Evolutionary conservation across 2,113 vertebrate genomes (phyloP).

Genomic region (Tretioscincus oriximinensis): DNA sequence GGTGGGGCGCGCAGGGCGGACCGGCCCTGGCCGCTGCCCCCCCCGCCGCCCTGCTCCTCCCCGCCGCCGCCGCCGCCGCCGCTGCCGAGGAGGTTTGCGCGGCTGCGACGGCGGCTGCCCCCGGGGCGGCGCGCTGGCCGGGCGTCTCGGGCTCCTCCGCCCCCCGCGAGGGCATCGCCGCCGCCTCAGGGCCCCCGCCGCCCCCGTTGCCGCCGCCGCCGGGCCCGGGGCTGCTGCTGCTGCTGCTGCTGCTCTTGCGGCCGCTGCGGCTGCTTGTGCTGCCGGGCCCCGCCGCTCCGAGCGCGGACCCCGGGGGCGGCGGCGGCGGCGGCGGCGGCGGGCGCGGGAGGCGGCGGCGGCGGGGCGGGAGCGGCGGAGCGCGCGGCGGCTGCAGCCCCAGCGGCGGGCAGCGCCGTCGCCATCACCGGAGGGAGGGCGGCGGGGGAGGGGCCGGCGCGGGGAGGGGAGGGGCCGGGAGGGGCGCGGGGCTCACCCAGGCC

Average conservation of each 20-base stretch:
- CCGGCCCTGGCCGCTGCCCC: constrained; percentile 48
- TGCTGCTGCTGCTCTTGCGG: neutral
- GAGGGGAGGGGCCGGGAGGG: too few relatives aligned
- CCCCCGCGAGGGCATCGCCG: constrained; percentile 43
- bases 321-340: neutral
- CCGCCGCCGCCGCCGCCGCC: constrained; percentile 52
- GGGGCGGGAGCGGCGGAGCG: constrained; percentile 3
- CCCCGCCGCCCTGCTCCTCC: constrained; percentile 50
- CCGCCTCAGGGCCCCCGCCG: neutral
- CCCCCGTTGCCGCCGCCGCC: constrained; percentile 2
- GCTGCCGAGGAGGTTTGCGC: neutral
- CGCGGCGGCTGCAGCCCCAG: constrained; percentile 30
- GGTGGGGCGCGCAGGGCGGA: constrained; percentile 48
- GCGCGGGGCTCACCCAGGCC: too few relatives aligned
- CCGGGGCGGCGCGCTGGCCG: constrained; percentile 29
- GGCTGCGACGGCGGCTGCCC: constrained; percentile 35
- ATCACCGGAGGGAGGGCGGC: neutral
- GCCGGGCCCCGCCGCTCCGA: too few relatives aligned
- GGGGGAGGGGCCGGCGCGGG: neutral
- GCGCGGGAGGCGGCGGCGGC: too few relatives aligned
- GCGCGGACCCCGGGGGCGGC: too few relatives aligned
- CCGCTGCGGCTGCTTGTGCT: constrained; percentile 2
- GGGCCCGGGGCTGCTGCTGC: too few relatives aligned
- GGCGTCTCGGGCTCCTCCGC: constrained; percentile 47
- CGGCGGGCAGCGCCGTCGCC: constrained; percentile 31